phyloP scores from a whole-genome alignment of 2,797 vertebrate species.

The Tapera naevia region DNA sequence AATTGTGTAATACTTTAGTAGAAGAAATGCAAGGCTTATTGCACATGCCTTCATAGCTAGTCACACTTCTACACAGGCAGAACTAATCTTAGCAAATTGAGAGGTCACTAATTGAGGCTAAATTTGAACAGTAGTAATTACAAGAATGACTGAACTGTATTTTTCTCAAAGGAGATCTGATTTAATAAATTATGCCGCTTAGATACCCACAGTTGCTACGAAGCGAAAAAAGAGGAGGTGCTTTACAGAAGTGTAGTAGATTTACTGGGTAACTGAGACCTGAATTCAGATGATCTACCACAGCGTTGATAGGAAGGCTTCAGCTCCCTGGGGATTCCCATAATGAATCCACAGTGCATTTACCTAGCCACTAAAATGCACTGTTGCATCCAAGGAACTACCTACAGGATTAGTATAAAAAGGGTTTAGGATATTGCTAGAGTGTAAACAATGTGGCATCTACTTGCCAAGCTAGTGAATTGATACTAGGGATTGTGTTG shows the following conservation, averaged over 20 bases:
- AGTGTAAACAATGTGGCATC: not conserved
- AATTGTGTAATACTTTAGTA: not conserved
- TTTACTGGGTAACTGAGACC: not conserved
- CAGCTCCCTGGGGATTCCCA: not conserved
- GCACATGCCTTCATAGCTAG: not conserved
- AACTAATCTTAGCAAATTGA: conserved; percentile 25
- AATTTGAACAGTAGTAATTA: conserved; percentile 29
- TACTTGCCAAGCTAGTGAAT: not conserved
- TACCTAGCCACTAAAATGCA: not conserved
- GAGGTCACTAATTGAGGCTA: conserved; percentile 11
- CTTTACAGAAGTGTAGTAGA: not conserved
- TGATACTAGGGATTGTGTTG: not conserved
- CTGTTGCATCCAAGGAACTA: not conserved
- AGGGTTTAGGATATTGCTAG: not conserved
- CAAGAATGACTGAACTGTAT: conserved; percentile 6
- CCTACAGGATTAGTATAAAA: not conserved
- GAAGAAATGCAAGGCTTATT: not conserved
- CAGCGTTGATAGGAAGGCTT: conserved; percentile 20
- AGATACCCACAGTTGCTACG: not conserved
- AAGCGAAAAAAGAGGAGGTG: not conserved
- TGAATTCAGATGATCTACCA: not conserved
- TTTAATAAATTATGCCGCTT: conserved; percentile 13
- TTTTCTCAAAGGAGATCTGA: conserved; percentile 28
- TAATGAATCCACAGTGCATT: not conserved
- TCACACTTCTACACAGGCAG: not conserved